These are phyloP conservation scores for Aulostomus chinensis DNA, from an alignment of 2,797 vertebrate genomes.

Conservation along the genomic window DNA sequence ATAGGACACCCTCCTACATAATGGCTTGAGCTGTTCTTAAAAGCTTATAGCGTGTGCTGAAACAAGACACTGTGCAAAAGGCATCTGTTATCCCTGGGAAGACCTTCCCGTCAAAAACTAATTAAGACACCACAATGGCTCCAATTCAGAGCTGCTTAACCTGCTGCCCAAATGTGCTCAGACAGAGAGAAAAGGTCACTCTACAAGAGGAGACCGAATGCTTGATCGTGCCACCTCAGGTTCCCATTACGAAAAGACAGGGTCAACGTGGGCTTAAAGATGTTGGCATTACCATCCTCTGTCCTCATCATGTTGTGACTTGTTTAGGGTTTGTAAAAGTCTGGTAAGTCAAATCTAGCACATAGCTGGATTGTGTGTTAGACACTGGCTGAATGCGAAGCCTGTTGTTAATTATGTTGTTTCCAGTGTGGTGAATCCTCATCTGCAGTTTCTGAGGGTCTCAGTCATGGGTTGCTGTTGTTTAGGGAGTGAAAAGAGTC, in stretches of 20 bases:
- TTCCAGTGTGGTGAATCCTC: too few species aligned
- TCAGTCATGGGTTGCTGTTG: too few species aligned
- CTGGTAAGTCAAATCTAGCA: too few species aligned
- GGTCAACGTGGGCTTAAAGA: background rate
- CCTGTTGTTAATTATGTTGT: too few species aligned
- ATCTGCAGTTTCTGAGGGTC: too few species aligned
- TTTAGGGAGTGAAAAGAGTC: too few species aligned
- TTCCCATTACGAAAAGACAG: background rate
- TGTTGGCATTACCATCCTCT: too few species aligned
- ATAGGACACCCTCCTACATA: constrained; percentile 21
- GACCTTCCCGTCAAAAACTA: constrained; percentile 53
- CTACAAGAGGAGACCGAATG: background rate
- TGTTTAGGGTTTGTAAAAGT: too few species aligned
- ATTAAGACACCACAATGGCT: constrained; percentile 58
- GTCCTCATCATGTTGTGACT: too few species aligned
- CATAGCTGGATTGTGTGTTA: too few species aligned
- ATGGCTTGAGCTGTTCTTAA: constrained; percentile 62
- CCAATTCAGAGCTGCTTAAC: constrained; percentile 38
- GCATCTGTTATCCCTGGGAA: constrained; percentile 58
- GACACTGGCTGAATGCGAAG: too few species aligned
- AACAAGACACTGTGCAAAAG: constrained; percentile 51
- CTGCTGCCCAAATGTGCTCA: constrained; percentile 10
- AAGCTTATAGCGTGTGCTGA: constrained; percentile 55
- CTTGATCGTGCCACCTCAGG: background rate
- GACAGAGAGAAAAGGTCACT: constrained; percentile 4